phyloP scores from a whole-genome alignment of 2,888 invertebrate genomes.

The Ennomos fuscantarius region DNA sequence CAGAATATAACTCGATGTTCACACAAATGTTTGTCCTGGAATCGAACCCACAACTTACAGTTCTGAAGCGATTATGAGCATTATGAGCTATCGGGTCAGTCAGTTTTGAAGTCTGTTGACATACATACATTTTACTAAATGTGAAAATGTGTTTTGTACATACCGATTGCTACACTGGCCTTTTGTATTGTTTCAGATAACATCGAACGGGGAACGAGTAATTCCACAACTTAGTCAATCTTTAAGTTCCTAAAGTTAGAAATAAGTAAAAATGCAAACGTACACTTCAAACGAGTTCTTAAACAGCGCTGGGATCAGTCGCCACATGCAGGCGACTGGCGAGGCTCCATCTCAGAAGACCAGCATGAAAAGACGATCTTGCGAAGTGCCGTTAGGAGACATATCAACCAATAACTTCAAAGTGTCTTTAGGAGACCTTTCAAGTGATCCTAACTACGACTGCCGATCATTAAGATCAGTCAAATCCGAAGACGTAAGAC shows the following conservation, averaged over 20 bases:
- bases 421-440: slow-evolving; percentile 75
- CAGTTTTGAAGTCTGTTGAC: no score
- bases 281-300: slow-evolving; percentile 79
- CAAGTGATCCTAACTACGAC: slow-evolving; percentile 69
- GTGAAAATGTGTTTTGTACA: no score
- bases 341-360: slow-evolving; percentile 78
- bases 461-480: slow-evolving; percentile 70
- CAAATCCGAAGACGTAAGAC: slow-evolving; percentile 69
- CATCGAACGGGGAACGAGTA: slow-evolving; percentile 63
- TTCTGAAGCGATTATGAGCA: no score
- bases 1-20: no score
- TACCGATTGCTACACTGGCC: neutral
- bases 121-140: no score
- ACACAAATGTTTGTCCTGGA: no score
- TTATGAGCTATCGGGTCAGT: no score
- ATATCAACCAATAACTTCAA: slow-evolving; percentile 78
- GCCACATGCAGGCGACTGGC: slow-evolving; percentile 80
- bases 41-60: no score
- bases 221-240: slow-evolving; percentile 80
- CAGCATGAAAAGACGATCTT: slow-evolving; percentile 78
- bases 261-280: slow-evolving; percentile 66
- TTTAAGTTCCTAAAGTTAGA: slow-evolving; percentile 73
- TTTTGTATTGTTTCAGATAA: slow-evolving; percentile 74
- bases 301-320: slow-evolving; percentile 78
- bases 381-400: slow-evolving; percentile 79